These are phyloP conservation scores for Rutpela maculata DNA, from an alignment of 2,888 invertebrate species.

Conservation along the genomic window DNA sequence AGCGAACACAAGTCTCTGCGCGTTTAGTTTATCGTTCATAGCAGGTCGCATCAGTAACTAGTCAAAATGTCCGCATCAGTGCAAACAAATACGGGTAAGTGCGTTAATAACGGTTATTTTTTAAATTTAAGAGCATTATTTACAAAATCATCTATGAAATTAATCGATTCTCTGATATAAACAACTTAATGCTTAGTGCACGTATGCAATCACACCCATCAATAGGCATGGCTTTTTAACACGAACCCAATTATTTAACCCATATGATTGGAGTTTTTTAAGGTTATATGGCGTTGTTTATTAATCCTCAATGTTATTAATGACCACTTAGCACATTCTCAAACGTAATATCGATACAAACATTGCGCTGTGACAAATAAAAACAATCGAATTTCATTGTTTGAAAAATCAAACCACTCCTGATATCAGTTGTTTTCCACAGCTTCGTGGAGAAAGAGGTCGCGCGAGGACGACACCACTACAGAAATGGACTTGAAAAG, in stretches of 20 bases:
- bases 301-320: background rate
- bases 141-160: background rate
- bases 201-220: constrained; percentile 5
- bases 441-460: constrained; percentile 61
- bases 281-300: constrained; percentile 23
- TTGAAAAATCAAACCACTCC: background rate
- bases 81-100: constrained; percentile 58
- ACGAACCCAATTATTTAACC: background rate
- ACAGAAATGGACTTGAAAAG: constrained; percentile 56
- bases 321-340: background rate
- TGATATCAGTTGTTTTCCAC: constrained; percentile 37
- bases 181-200: background rate
- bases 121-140: constrained; percentile 9
- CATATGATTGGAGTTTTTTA: background rate
- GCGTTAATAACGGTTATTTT: constrained; percentile 14
- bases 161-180: background rate
- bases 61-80: constrained; percentile 58
- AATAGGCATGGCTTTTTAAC: constrained; percentile 8
- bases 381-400: background rate
- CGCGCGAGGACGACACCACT: constrained; percentile 52
- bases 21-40: constrained; percentile 48
- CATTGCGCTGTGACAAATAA: background rate
- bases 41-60: constrained; percentile 22
- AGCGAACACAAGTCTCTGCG: constrained; percentile 61
- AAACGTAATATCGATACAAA: background rate